These are phyloP conservation scores for Lepidotrigona ventralis DNA, from an alignment of 1,140 invertebrate genomes.

Conservation along the genomic window DNA sequence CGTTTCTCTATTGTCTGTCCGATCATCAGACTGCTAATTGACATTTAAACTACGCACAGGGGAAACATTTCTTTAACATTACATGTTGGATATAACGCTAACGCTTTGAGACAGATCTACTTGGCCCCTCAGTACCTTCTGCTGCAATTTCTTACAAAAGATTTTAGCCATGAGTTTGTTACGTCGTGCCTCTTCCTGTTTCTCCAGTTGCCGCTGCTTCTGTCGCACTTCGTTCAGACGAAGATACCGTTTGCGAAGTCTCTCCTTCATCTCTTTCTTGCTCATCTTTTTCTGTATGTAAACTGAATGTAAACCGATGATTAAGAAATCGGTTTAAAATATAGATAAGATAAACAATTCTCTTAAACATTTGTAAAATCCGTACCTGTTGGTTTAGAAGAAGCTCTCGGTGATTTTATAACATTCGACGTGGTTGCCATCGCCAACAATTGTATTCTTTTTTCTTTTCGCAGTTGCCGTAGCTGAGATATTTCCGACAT, in stretches of 20 bases:
- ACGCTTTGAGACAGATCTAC: slow-evolving; percentile 80
- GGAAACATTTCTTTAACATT: slow-evolving; percentile 55
- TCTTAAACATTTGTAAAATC: background rate
- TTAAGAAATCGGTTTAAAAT: background rate
- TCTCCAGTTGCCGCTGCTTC: slow-evolving; percentile 76
- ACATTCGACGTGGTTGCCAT: slow-evolving; percentile 69
- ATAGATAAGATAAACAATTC: slow-evolving; percentile 20
- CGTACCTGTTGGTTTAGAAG: slow-evolving; percentile 66
- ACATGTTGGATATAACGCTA: slow-evolving; percentile 78
- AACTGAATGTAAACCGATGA: slow-evolving; percentile 52
- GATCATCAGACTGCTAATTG: slow-evolving; percentile 3
- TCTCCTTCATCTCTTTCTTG: slow-evolving; percentile 77
- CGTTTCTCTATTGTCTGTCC: slow-evolving; percentile 32
- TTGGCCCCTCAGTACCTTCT: slow-evolving; percentile 79
- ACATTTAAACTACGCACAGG: background rate
- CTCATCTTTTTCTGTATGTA: slow-evolving; percentile 75
- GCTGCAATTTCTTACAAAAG: slow-evolving; percentile 81
- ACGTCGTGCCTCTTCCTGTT: slow-evolving; percentile 78
- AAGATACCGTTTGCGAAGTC: slow-evolving; percentile 78
- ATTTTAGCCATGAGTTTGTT: slow-evolving; percentile 82
- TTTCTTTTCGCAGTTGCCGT: slow-evolving; percentile 74
- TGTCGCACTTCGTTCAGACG: slow-evolving; percentile 78
- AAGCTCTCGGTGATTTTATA: slow-evolving; percentile 56
- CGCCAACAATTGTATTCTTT: slow-evolving; percentile 72
- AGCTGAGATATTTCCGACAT: slow-evolving; percentile 76